Conservation (phyloP, 1,140 invertebrate genomes). For the Ericerus pela region DNA sequence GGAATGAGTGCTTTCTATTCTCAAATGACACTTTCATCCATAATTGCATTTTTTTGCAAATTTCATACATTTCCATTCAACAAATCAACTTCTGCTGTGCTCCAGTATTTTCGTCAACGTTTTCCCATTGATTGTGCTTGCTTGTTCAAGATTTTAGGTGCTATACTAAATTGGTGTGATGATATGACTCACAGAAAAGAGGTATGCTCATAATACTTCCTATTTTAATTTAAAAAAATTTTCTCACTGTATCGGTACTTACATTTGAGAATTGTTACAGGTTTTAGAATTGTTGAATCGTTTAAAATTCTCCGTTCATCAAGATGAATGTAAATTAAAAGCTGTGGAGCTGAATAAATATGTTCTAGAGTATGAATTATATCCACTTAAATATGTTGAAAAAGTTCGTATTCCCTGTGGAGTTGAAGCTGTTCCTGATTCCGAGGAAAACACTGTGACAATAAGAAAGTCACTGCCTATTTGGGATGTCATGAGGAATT, state of each 20-base stretch:
- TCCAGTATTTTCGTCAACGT: neutral
- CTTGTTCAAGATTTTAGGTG: neutral
- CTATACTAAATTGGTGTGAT: neutral
- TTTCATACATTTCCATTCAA: neutral
- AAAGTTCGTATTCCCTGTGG: neutral
- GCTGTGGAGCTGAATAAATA: neutral
- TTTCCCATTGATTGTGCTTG: neutral
- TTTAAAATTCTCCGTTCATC: neutral
- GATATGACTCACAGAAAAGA: neutral
- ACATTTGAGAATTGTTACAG: neutral
- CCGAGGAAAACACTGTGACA: neutral
- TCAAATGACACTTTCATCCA: neutral
- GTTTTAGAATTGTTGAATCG: neutral
- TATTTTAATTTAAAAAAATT: too few relatives aligned
- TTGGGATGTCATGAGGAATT: slow-evolving; percentile 6
- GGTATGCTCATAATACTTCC: neutral
- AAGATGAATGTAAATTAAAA: neutral
- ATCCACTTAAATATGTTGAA: neutral
- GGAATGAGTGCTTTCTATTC: neutral
- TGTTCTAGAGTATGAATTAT: neutral
- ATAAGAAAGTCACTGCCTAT: neutral
- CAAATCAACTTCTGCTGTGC: neutral
- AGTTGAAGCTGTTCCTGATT: neutral
- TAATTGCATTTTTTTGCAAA: neutral
- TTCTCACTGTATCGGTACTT: too few relatives aligned